Evolutionary conservation across 1,140 invertebrate species (phyloP).

Genomic region (Drosophila serrata): DNA sequence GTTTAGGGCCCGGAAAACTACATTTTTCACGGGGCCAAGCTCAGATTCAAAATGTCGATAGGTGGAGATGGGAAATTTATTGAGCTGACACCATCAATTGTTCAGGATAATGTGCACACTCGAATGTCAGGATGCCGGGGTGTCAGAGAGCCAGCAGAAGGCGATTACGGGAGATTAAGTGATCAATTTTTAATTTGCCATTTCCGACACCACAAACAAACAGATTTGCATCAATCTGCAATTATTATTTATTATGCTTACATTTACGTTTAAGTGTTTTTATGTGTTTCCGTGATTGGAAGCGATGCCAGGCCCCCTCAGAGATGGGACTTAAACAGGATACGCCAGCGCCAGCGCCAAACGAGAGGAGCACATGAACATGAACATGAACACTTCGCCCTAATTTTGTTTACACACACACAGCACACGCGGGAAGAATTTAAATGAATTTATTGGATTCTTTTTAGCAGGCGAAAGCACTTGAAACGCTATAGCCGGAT

Average conservation of each 20-base stretch:
- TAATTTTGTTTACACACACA: slow-evolving; percentile 64
- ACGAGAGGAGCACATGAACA: slow-evolving; percentile 44
- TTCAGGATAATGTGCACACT: slow-evolving; percentile 28
- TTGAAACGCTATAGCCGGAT: slow-evolving; percentile 58
- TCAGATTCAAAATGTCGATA: slow-evolving; percentile 25
- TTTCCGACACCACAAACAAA: slow-evolving; percentile 57
- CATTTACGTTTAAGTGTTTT: slow-evolving; percentile 53
- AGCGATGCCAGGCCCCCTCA: slow-evolving; percentile 12
- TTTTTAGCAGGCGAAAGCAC: slow-evolving; percentile 47
- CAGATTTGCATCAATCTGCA: slow-evolving; percentile 55
- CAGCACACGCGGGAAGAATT: slow-evolving; percentile 19
- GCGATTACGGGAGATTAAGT: slow-evolving; percentile 39
- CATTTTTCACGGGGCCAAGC: slow-evolving; percentile 8
- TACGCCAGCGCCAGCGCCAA: slow-evolving; percentile 16
- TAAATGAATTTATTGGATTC: slow-evolving; percentile 42
- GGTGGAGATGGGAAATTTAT: slow-evolving; percentile 25
- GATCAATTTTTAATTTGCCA: slow-evolving; percentile 63
- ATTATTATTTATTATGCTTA: slow-evolving; percentile 72
- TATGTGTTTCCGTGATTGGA: slow-evolving; percentile 46
- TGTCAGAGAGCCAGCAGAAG: slow-evolving; percentile 7
- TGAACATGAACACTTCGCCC: slow-evolving; percentile 43
- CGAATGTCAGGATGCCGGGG: slow-evolving; percentile 32
- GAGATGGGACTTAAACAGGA: slow-evolving; percentile 50
- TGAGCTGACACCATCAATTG: slow-evolving; percentile 21
- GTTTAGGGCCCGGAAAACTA: slow-evolving; percentile 15